Percentiles rank a stretch among this genome's conserved stretches.
Conservation (phyloP, 1,140 invertebrate genomes). For the Psilanteris sp. region DNA sequence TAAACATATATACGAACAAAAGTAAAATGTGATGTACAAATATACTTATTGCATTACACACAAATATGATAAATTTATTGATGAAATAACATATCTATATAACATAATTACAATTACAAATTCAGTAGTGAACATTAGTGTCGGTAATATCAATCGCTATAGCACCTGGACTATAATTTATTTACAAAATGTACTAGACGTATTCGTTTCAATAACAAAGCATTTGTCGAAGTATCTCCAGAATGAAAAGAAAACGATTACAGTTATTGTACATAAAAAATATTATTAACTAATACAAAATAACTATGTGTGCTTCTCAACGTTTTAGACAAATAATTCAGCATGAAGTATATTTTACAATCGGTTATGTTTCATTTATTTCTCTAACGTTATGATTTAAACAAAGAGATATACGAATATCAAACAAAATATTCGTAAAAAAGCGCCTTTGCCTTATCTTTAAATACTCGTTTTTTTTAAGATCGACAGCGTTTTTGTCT, state of each 20-base stretch:
- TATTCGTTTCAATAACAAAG: conserved; percentile 5
- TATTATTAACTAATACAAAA: no score
- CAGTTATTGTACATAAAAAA: no score
- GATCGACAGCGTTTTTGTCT: conserved; percentile 31
- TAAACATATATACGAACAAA: no score
- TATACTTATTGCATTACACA: no score
- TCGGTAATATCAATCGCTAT: conserved; percentile 15
- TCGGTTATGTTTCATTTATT: conserved; percentile 19
- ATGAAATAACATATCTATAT: no score
- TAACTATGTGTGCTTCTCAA: no score
- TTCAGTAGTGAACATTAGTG: conserved; percentile 33
- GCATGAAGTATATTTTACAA: conserved; percentile 19
- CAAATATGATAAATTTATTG: no score
- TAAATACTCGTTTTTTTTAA: conserved; percentile 23
- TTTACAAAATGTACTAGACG: conserved; percentile 11
- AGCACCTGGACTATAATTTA: conserved; percentile 16
- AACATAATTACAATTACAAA: no score
- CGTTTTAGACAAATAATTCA: conserved; percentile 15
- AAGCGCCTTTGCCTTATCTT: conserved; percentile 27
- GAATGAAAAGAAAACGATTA: no score
- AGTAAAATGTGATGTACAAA: no score
- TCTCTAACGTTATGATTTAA: conserved; percentile 10
- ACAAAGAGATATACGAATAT: conserved; percentile 19
- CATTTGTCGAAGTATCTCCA: not conserved
- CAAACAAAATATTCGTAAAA: conserved; percentile 44